Percentiles rank a stretch among this genome's conserved stretches.
phyloP scores from a whole-genome alignment of 2,113 vertebrate genomes.

The Heptranchias perlo region DNA sequence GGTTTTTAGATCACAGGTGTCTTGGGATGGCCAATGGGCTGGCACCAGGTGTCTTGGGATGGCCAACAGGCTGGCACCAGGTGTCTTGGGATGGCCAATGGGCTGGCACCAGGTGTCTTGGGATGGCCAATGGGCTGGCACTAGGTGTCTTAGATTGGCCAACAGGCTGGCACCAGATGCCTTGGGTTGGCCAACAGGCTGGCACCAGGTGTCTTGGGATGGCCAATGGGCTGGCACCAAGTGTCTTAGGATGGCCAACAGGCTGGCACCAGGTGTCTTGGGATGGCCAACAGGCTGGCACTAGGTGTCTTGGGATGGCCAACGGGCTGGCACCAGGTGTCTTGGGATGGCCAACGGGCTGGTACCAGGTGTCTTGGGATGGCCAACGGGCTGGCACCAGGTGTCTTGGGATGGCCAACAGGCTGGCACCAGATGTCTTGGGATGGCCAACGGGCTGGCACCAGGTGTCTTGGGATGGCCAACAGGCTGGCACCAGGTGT shows the following conservation, averaged over 20 bases:
- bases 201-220: not conserved
- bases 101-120: not conserved
- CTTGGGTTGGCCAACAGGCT: not conserved
- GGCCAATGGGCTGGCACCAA: not conserved
- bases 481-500: not conserved
- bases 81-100: not conserved
- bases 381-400: not conserved
- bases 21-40: not conserved
- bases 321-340: not conserved
- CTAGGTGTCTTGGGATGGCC: not conserved
- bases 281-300: not conserved
- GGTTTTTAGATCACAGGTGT: not conserved
- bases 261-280: not conserved
- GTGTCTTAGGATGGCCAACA: not conserved
- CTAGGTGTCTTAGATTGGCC: not conserved
- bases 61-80: not conserved
- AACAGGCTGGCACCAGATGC: not conserved
- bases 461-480: no score
- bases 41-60: not conserved
- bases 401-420: no score
- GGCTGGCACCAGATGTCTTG: no score
- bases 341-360: not conserved
- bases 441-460: no score
- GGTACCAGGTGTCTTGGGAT: not conserved
- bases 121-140: not conserved